A percentile compares a stretch with the other conserved stretches of the same genome.
Evolutionary conservation across 2,797 vertebrate species (phyloP).

Genomic region (Myotis pilosus): DNA sequence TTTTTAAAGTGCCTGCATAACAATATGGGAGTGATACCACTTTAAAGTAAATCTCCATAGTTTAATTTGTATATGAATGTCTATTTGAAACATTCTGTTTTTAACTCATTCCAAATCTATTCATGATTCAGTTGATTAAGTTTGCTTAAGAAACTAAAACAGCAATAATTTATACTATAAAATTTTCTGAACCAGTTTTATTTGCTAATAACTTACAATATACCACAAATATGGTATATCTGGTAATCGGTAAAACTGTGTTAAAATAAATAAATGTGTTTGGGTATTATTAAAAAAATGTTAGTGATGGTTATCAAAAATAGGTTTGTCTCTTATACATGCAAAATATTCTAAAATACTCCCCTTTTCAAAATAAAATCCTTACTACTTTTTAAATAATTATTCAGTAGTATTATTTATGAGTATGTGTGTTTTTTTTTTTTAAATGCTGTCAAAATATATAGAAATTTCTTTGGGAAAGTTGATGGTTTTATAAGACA

Average conservation of each 20-base stretch:
- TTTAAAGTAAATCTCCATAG: constrained; percentile 27
- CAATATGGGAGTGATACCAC: not conserved
- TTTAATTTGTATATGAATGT: not conserved
- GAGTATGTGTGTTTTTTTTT: not conserved
- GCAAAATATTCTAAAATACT: not conserved
- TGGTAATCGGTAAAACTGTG: not conserved
- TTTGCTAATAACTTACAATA: not conserved
- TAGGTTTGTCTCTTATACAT: not conserved
- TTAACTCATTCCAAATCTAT: not conserved
- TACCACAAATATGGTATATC: not conserved
- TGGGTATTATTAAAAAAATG: not conserved
- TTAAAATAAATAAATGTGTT: not conserved
- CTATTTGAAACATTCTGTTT: constrained; percentile 6
- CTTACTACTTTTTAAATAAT: not conserved
- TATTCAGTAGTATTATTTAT: not conserved
- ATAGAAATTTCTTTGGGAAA: not conserved
- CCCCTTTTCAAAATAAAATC: not conserved
- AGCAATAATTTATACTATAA: not conserved
- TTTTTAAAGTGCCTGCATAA: constrained; percentile 54
- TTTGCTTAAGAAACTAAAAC: not conserved
- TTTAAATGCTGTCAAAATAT: not conserved
- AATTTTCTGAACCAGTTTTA: not conserved
- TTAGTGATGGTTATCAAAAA: not conserved
- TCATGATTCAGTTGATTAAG: not conserved
- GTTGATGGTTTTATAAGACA: not conserved